Evolutionary conservation across 2,888 invertebrate genomes (phyloP).

Genomic region (Drosophila vallismaia): DNA sequence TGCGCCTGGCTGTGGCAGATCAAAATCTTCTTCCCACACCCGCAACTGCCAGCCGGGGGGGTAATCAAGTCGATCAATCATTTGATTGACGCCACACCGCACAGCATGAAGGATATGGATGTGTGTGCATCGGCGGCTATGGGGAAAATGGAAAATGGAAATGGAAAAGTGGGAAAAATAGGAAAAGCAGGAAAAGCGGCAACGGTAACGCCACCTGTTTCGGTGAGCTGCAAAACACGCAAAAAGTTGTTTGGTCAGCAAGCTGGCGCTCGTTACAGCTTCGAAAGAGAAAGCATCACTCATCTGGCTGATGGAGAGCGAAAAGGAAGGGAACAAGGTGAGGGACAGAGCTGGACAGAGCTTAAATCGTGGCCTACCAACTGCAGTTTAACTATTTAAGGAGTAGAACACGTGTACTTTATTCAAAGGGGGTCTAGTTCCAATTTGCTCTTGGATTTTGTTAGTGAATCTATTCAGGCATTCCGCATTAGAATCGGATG

Average conservation of each 20-base stretch:
- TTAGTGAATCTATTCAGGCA: too few relatives aligned
- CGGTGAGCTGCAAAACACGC: conserved; percentile 28
- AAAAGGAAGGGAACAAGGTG: neutral
- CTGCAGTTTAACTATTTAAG: conserved; percentile 7
- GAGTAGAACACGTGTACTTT: neutral
- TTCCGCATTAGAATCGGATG: too few relatives aligned
- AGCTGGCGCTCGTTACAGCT: conserved; percentile 29
- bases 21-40: conserved; percentile 55
- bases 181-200: conserved; percentile 12
- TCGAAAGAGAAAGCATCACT: conserved; percentile 29
- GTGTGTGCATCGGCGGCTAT: conserved; percentile 28
- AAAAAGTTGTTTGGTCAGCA: conserved; percentile 55
- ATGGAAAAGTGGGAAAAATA: too few relatives aligned
- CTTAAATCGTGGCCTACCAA: neutral
- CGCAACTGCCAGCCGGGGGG: conserved; percentile 32
- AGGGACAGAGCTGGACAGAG: neutral
- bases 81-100: conserved; percentile 69
- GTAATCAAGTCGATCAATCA: conserved; percentile 71
- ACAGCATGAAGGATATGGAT: conserved; percentile 56
- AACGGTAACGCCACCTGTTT: conserved; percentile 59
- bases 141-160: conserved; percentile 20
- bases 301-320: conserved; percentile 3
- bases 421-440: too few relatives aligned
- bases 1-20: conserved; percentile 57
- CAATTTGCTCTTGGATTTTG: too few relatives aligned